These are phyloP conservation scores for Dipodomys stephensi DNA, from an alignment of 2,113 vertebrate genomes.

Conservation along the genomic window DNA sequence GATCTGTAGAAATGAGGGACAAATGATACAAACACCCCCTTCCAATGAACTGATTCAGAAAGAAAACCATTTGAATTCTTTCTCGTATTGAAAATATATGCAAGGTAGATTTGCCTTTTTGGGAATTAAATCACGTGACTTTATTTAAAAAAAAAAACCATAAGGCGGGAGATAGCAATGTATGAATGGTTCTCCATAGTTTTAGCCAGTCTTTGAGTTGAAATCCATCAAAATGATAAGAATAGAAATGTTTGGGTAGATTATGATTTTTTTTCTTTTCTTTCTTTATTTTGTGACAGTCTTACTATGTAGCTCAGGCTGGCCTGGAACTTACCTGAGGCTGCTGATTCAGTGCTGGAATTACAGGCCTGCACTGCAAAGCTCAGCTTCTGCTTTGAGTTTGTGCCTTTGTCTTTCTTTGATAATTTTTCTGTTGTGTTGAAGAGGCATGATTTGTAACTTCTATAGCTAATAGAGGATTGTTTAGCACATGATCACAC, in stretches of 20 bases:
- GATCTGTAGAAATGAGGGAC: background rate
- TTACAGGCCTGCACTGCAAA: too few species aligned
- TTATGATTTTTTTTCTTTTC: background rate
- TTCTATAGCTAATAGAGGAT: background rate
- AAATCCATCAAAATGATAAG: background rate
- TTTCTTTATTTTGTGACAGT: background rate
- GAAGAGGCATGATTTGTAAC: background rate
- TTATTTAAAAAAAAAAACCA: background rate
- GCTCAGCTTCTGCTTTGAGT: too few species aligned
- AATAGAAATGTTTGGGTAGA: background rate
- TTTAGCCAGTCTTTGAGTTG: background rate
- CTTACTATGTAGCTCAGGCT: too few species aligned
- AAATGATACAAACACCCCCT: background rate
- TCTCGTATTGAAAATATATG: background rate
- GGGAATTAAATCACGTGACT: background rate
- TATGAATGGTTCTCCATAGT: background rate
- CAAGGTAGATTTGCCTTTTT: background rate
- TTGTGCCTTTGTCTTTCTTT: background rate
- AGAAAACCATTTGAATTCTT: conserved; percentile 50
- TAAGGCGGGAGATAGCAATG: background rate
- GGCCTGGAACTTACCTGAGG: too few species aligned
- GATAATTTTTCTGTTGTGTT: background rate
- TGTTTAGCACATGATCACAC: background rate
- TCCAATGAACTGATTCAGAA: conserved; percentile 42
- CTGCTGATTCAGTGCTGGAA: too few species aligned